These are phyloP conservation scores for Schizopygopsis malacanthus DNA, from an alignment of 2,797 vertebrate species.

Conservation along the genomic window DNA sequence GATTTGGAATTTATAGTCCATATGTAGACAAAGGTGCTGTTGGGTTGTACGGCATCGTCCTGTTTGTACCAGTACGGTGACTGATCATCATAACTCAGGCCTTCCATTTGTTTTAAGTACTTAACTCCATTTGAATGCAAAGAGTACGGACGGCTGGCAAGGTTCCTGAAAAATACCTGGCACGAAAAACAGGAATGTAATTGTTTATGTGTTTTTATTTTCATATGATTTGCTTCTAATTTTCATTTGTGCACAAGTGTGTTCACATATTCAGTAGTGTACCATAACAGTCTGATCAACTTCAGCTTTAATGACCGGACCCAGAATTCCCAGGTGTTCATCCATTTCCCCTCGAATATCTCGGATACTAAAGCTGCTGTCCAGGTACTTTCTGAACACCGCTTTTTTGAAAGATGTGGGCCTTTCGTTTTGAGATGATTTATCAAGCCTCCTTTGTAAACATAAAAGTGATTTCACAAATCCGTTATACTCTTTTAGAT, in stretches of 20 bases:
- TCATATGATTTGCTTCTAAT: neutral
- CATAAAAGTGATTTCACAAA: conserved; percentile 3
- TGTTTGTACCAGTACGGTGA: conserved; percentile 86
- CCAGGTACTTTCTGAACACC: conserved; percentile 88
- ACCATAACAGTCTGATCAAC: conserved; percentile 91
- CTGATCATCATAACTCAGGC: conserved; percentile 88
- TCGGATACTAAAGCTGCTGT: conserved; percentile 82
- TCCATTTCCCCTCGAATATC: conserved; percentile 84
- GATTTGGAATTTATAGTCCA: conserved; percentile 83
- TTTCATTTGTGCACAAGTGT: neutral
- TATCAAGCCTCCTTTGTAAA: conserved; percentile 74
- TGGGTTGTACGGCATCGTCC: conserved; percentile 86
- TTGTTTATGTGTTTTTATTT: neutral
- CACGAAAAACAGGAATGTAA: conserved; percentile 16
- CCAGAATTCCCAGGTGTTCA: conserved; percentile 93
- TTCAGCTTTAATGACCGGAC: conserved; percentile 92
- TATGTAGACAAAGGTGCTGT: conserved; percentile 85
- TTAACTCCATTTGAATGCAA: conserved; percentile 91
- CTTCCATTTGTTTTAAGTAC: conserved; percentile 94
- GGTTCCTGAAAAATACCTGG: conserved; percentile 92
- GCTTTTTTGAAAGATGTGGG: conserved; percentile 84
- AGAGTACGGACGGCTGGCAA: conserved; percentile 88
- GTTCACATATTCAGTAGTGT: neutral
- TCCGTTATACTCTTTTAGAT: neutral
- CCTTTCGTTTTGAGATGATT: conserved; percentile 57